Evolutionary conservation across 2,797 vertebrate genomes (phyloP).

Genomic region (Cryptoblepharus egeriae): DNA sequence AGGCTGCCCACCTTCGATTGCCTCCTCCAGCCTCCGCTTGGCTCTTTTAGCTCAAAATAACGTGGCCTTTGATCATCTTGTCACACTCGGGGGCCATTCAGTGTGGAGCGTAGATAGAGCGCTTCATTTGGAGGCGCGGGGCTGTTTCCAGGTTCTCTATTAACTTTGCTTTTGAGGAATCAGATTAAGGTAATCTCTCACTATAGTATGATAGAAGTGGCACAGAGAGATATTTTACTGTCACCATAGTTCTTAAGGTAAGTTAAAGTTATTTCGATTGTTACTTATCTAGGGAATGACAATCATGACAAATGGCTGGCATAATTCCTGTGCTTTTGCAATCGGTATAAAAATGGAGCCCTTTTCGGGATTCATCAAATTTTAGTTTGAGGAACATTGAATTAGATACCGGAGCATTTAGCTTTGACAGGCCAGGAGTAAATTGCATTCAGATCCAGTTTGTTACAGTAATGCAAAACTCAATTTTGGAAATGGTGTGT

Average conservation of each 20-base stretch:
- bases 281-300: slow-evolving; percentile 69
- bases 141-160: slow-evolving; percentile 38
- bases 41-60: not conserved
- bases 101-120: not conserved
- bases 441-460: slow-evolving; percentile 68
- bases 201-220: slow-evolving; percentile 41
- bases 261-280: slow-evolving; percentile 68
- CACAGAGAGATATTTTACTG: slow-evolving; percentile 60
- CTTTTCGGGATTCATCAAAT: slow-evolving; percentile 68
- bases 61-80: slow-evolving; percentile 3
- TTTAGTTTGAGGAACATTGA: slow-evolving; percentile 60
- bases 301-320: slow-evolving; percentile 72
- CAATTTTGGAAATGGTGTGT: slow-evolving; percentile 40
- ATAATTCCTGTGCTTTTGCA: slow-evolving; percentile 72
- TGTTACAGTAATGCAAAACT: slow-evolving; percentile 54
- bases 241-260: slow-evolving; percentile 64
- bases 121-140: slow-evolving; percentile 33
- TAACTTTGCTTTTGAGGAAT: slow-evolving; percentile 70
- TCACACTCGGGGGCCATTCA: not conserved
- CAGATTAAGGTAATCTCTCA: slow-evolving; percentile 69
- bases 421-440: slow-evolving; percentile 66
- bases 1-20: fast-evolving
- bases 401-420: slow-evolving; percentile 72
- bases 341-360: slow-evolving; percentile 63
- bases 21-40: not conserved